phyloP scores from a whole-genome alignment of 1,140 invertebrate genomes.

The Drosophila obscura region DNA sequence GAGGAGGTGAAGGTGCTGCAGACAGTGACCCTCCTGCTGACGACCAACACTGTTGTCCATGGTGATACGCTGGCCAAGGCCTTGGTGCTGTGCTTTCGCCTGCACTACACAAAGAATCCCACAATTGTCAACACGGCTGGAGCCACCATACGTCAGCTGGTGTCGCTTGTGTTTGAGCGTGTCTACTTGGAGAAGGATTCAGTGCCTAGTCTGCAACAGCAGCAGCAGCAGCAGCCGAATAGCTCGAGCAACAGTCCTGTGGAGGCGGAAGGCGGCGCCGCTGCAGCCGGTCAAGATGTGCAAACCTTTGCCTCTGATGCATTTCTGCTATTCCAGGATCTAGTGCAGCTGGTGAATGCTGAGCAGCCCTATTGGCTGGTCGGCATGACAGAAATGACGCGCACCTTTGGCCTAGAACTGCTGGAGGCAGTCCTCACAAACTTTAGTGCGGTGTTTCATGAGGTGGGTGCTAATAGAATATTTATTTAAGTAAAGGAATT shows the following conservation, averaged over 20 bases:
- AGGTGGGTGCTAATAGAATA: conserved; percentile 86
- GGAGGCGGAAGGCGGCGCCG: conserved; percentile 6
- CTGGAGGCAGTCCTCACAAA: conserved; percentile 96
- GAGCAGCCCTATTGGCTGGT: conserved; percentile 97
- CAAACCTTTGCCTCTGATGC: conserved; percentile 96
- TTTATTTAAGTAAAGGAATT: background rate
- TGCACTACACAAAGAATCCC: conserved; percentile 94
- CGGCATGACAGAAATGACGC: conserved; percentile 98
- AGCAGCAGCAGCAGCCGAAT: conserved; percentile 44
- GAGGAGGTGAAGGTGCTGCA: conserved; percentile 99
- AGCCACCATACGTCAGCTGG: conserved; percentile 97
- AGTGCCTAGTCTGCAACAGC: conserved; percentile 57
- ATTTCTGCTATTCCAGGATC: conserved; percentile 97
- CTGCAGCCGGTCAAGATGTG: conserved; percentile 85
- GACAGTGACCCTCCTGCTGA: conserved; percentile 96
- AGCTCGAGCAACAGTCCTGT: conserved; percentile 17
- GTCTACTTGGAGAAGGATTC: conserved; percentile 88
- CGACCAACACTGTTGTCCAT: conserved; percentile 96
- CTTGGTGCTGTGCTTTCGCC: conserved; percentile 96
- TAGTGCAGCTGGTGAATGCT: conserved; percentile 97
- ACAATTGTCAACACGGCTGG: conserved; percentile 98
- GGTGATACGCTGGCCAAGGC: conserved; percentile 97
- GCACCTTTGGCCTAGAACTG: conserved; percentile 97
- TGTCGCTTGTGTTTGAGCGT: conserved; percentile 98
- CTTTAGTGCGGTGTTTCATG: conserved; percentile 96